Base-by-base conservation (phyloP, 2,888 invertebrate genomes). In the Ptychoptera contaminata region DNA sequence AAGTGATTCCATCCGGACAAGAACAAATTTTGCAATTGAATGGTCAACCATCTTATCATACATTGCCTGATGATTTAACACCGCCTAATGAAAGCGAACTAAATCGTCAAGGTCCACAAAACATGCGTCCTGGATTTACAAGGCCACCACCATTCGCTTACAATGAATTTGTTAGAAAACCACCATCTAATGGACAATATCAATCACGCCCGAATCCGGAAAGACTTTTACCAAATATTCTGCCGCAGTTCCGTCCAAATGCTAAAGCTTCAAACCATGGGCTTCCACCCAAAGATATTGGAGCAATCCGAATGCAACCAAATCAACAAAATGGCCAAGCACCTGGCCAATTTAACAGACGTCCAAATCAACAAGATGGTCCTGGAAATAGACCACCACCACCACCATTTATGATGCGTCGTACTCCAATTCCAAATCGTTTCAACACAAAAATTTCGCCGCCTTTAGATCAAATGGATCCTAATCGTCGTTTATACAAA, bases 211-310 rank as follows among this genome's bases (percentile, higher is more conserved):
- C 56, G 2, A 56, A 53, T 47, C 53, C 56, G 3, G 58, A 58
- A 44, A 54, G 53, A 1, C 56, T 63, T 45, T 55, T 77, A 37
- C 80, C 80, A 1, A 81, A 81, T 53, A 80, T 81, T 53, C 57
- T 81, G 16, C 81, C 81, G 1, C 80, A 81, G 54, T 81, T 81
- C 52, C 67, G 80, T 31, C 81, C 81, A 0, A 79, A 78, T 52
- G 74, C 75, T 2, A 74, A 76, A 53, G 61, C 70, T 3, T 69
- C 70, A 1, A 7, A 7, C 7, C 67, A 64, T 46, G 72, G 70
- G 0, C 65, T 66, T 48, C 43, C 45, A 41, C 37, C 37, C n/a
- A 43, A 45, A 16, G 42, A 45, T 12, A 41, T 40, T 14, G 37
- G 29, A 11, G 16, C 34, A 5, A 43, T 40, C 8, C 11, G 40